Conservation (phyloP, 2,113 vertebrate species). For the Ctenomys sociabilis region DNA sequence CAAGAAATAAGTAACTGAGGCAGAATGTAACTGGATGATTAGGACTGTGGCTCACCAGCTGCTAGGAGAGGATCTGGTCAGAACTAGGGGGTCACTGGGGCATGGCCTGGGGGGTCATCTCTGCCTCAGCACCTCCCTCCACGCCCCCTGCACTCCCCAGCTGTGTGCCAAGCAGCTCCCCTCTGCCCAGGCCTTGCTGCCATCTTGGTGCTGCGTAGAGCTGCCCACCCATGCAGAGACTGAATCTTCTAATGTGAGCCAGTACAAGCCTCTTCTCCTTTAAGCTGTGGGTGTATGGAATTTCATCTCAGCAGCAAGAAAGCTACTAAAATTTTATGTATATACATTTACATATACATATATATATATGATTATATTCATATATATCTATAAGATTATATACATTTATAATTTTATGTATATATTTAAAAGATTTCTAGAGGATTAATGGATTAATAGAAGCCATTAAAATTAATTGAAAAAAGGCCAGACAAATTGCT, state of each 20-base stretch:
- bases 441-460: neutral
- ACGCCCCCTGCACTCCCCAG: neutral
- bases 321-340: neutral
- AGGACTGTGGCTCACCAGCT: neutral
- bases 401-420: too few relatives aligned
- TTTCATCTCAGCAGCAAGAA: neutral
- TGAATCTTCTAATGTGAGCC: neutral
- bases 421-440: neutral
- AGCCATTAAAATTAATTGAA: neutral
- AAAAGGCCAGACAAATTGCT: too few relatives aligned
- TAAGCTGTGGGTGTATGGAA: neutral
- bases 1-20: too few relatives aligned
- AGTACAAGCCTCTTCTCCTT: neutral
- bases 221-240: neutral
- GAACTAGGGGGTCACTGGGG: neutral
- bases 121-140: neutral
- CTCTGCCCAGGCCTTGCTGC: neutral
- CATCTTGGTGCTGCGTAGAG: neutral
- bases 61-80: neutral
- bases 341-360: neutral
- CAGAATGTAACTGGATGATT: neutral
- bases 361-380: neutral
- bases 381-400: too few relatives aligned
- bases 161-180: neutral
- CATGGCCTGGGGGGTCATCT: neutral